Evolutionary conservation across 1,140 invertebrate species (phyloP).

Genomic region (Megalonaias nervosa): DNA sequence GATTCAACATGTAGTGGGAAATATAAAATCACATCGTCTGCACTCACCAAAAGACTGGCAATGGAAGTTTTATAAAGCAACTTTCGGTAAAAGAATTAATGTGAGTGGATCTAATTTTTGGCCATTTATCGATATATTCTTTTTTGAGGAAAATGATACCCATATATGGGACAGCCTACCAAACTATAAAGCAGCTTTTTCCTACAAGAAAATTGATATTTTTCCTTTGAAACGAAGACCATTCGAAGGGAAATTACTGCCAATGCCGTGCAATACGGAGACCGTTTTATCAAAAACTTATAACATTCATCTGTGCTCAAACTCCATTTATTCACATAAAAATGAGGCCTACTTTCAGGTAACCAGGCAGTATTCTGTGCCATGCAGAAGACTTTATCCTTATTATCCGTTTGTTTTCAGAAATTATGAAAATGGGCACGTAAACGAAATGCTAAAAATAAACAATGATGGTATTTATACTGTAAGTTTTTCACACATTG

Average conservation of each 20-base stretch:
- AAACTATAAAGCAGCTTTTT: constrained; percentile 40
- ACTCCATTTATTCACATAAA: constrained; percentile 44
- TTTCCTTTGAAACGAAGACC: constrained; percentile 55
- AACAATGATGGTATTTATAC: too few species aligned
- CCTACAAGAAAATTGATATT: constrained; percentile 45
- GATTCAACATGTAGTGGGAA: constrained; percentile 4
- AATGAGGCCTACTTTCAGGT: constrained; percentile 20
- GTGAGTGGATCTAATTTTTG: constrained; percentile 24
- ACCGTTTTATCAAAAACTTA: constrained; percentile 45
- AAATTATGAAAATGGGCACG: too few species aligned
- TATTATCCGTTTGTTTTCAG: constrained; percentile 20
- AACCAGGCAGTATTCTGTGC: not conserved
- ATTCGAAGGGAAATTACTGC: constrained; percentile 50
- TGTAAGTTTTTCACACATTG: too few species aligned
- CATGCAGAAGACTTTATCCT: constrained; percentile 12
- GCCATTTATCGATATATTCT: constrained; percentile 67
- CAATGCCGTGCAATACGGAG: constrained; percentile 51
- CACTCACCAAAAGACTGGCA: constrained; percentile 21
- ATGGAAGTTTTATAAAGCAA: constrained; percentile 33
- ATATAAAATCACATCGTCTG: constrained; percentile 5
- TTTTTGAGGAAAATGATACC: constrained; percentile 56
- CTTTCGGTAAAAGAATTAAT: too few species aligned
- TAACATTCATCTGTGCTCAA: constrained; percentile 43
- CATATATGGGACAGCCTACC: constrained; percentile 58
- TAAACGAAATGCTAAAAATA: too few species aligned